Percentiles rank a stretch among this genome's conserved stretches.
phyloP scores from a whole-genome alignment of 2,113 vertebrate species.

The Sapayoa aenigma region DNA sequence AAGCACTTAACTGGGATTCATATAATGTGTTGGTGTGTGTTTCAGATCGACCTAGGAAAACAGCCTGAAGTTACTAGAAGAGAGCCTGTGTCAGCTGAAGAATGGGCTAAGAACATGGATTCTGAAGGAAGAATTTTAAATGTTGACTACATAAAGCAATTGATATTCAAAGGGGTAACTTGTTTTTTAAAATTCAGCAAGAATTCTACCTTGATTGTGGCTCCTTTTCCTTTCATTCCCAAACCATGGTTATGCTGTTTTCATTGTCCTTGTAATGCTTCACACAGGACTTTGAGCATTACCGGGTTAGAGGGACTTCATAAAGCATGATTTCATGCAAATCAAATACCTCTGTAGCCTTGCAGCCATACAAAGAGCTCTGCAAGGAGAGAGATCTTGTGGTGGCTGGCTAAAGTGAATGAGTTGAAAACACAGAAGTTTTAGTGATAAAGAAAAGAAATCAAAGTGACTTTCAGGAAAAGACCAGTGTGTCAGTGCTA shows the following conservation, averaged over 20 bases:
- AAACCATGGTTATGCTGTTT: neutral
- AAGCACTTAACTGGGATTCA: neutral
- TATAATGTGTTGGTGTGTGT: neutral
- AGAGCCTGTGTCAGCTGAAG: conserved; percentile 82
- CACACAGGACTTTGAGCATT: neutral
- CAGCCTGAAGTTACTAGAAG: conserved; percentile 84
- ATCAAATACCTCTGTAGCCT: neutral
- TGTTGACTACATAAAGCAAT: conserved; percentile 78
- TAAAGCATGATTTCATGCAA: neutral
- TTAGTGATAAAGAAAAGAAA: neutral
- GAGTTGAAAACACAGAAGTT: neutral
- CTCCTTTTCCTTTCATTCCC: neutral
- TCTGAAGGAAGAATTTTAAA: conserved; percentile 84
- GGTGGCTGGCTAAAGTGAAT: neutral
- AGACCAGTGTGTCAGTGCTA: neutral
- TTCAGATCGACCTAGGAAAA: conserved; percentile 88
- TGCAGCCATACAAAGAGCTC: neutral
- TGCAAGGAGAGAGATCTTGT: neutral
- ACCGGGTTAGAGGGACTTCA: neutral
- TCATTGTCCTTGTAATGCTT: neutral
- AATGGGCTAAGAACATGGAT: conserved; percentile 87
- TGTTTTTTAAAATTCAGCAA: neutral
- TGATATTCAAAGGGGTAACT: conserved; percentile 91
- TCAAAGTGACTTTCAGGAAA: neutral
- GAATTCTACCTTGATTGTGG: neutral